A percentile compares a stretch with the other conserved stretches of the same genome.
These are phyloP conservation scores for Scolopax rusticola DNA, from an alignment of 2,797 vertebrate genomes.

Conservation along the genomic window DNA sequence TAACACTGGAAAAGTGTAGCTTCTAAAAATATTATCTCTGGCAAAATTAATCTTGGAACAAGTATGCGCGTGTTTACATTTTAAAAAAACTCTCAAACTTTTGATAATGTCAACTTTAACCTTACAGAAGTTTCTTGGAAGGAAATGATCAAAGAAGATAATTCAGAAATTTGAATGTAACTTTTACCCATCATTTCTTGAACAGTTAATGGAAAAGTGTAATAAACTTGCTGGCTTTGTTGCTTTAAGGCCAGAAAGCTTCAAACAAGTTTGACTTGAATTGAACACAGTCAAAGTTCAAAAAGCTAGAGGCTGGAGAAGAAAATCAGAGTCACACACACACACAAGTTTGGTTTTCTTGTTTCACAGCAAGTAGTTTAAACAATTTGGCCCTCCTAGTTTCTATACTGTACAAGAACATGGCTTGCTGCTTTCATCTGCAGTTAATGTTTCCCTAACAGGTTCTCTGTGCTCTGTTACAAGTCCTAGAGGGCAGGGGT, in stretches of 20 bases:
- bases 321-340: background rate
- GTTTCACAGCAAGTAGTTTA: background rate
- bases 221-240: background rate
- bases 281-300: background rate
- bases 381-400: background rate
- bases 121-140: background rate
- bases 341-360: background rate
- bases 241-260: background rate
- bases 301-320: background rate
- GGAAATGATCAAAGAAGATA: background rate
- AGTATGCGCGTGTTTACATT: background rate
- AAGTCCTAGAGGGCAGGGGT: background rate
- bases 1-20: background rate
- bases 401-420: background rate
- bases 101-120: background rate
- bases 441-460: background rate
- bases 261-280: background rate
- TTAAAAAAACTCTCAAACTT: background rate
- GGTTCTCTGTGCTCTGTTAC: background rate
- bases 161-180: background rate
- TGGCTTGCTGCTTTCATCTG: background rate
- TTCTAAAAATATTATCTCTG: background rate
- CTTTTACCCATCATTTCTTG: background rate
- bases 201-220: background rate
- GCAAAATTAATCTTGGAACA: background rate